Percentiles rank a stretch among this genome's conserved stretches.
These are phyloP conservation scores for Drosophila melanogaster DNA, from an alignment of 1,140 invertebrate genomes.

Conservation along the genomic window DNA sequence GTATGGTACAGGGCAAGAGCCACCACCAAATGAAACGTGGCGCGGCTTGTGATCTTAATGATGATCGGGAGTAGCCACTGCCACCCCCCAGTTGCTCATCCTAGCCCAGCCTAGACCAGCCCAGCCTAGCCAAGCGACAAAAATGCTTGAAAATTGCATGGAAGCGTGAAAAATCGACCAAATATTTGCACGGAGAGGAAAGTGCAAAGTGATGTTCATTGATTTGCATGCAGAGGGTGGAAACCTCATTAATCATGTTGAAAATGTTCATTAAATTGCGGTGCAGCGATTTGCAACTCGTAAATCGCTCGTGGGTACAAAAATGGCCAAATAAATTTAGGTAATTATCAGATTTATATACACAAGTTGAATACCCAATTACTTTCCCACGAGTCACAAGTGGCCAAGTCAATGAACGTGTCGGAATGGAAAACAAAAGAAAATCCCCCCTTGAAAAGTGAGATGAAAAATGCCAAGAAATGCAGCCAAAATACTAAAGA, in stretches of 20 bases:
- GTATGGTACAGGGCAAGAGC: constrained; percentile 4
- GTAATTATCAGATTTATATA: constrained; percentile 52
- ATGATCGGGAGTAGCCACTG: constrained; percentile 25
- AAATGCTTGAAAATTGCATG: constrained; percentile 75
- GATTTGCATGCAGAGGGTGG: constrained; percentile 55
- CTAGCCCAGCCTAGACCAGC: constrained; percentile 1
- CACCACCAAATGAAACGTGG: constrained; percentile 73
- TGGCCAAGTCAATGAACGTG: constrained; percentile 68
- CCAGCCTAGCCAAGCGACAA: constrained; percentile 30
- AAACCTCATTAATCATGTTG: constrained; percentile 71
- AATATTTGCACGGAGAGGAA: constrained; percentile 58
- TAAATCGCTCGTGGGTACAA: constrained; percentile 51
- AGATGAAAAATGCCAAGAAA: constrained; percentile 24
- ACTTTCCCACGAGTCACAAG: constrained; percentile 41
- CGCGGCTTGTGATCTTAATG: constrained; percentile 73
- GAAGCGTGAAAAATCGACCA: constrained; percentile 78
- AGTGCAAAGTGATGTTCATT: constrained; percentile 60
- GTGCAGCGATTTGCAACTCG: constrained; percentile 64
- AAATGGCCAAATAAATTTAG: constrained; percentile 53
- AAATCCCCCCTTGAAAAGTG: constrained; percentile 20
- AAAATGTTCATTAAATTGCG: constrained; percentile 64
- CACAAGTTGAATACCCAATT: constrained; percentile 60
- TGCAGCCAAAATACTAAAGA: constrained; percentile 38
- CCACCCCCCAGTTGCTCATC: constrained; percentile 12
- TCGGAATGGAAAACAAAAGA: constrained; percentile 57